Evolutionary conservation across 2,113 vertebrate species (phyloP).

Genomic region (Salvelinus sp.): DNA sequence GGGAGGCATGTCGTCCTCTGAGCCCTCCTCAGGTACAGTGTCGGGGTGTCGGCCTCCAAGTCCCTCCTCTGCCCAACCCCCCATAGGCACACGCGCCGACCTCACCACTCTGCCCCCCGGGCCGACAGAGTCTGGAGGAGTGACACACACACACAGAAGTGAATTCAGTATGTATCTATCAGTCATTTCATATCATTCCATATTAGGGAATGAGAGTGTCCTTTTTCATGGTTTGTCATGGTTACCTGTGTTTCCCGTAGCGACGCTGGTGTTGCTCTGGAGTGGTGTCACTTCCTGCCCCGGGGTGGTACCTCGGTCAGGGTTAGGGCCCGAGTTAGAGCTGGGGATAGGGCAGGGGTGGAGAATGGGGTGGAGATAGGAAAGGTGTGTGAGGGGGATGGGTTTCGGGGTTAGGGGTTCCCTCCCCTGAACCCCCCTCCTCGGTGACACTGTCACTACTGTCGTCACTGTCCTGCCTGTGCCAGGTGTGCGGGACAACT

Average conservation of each 20-base stretch:
- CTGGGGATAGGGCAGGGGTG: constrained; percentile 51
- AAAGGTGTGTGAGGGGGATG: constrained; percentile 91
- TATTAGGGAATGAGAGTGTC: not conserved
- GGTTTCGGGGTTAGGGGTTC: constrained; percentile 46
- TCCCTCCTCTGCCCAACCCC: constrained; percentile 90
- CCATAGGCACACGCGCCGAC: constrained; percentile 85
- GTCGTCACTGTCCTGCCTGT: constrained; percentile 92
- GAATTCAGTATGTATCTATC: not conserved
- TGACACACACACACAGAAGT: constrained; percentile 2
- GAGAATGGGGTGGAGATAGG: constrained; percentile 76
- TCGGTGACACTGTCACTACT: constrained; percentile 89
- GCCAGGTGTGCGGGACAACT: constrained; percentile 92
- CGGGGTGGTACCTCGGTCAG: constrained; percentile 19
- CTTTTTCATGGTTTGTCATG: not conserved
- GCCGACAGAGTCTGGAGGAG: constrained; percentile 52
- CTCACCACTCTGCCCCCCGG: constrained; percentile 72
- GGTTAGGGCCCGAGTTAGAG: constrained; percentile 58
- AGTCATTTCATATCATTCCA: not conserved
- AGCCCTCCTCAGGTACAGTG: constrained; percentile 89
- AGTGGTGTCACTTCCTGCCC: constrained; percentile 74
- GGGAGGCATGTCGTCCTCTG: constrained; percentile 91
- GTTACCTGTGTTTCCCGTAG: constrained; percentile 80
- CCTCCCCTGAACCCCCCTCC: constrained; percentile 71
- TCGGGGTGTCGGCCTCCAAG: constrained; percentile 81
- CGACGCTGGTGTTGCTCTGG: constrained; percentile 76